Evolutionary conservation across 2,888 invertebrate species (phyloP).

Genomic region (Caenorhabditis becei): DNA sequence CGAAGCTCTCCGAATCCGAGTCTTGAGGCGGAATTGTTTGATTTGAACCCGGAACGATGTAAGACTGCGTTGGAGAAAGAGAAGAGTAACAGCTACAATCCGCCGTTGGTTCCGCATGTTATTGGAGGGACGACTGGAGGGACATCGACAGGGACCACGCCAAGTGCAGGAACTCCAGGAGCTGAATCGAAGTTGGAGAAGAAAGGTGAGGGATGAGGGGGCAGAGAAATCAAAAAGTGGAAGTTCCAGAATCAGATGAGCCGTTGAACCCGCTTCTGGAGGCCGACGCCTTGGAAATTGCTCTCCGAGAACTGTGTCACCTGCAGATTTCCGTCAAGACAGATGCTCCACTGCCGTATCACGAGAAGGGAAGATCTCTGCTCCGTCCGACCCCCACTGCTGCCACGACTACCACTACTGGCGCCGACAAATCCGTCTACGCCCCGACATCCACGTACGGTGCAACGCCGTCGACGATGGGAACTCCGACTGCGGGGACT

Average conservation of each 20-base stretch:
- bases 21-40: constrained; percentile 25
- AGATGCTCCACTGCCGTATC: constrained; percentile 2
- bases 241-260: neutral
- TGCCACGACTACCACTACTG: neutral
- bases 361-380: constrained; percentile 18
- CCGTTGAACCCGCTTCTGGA: neutral
- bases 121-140: too few relatives aligned
- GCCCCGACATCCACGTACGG: neutral
- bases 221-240: neutral
- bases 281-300: constrained; percentile 35
- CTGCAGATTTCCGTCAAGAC: constrained; percentile 22
- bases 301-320: constrained; percentile 14
- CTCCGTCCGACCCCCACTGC: neutral
- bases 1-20: constrained; percentile 41
- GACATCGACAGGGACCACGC: too few relatives aligned
- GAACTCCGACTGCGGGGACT: neutral
- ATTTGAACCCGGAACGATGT: neutral
- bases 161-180: too few relatives aligned
- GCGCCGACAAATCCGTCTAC: constrained; percentile 10
- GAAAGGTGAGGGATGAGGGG: neutral
- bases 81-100: neutral
- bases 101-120: too few relatives aligned
- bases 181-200: too few relatives aligned
- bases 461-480: neutral
- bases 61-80: constrained; percentile 5